These are phyloP conservation scores for Eilema sororculum DNA, from an alignment of 2,888 invertebrate genomes.

Conservation along the genomic window DNA sequence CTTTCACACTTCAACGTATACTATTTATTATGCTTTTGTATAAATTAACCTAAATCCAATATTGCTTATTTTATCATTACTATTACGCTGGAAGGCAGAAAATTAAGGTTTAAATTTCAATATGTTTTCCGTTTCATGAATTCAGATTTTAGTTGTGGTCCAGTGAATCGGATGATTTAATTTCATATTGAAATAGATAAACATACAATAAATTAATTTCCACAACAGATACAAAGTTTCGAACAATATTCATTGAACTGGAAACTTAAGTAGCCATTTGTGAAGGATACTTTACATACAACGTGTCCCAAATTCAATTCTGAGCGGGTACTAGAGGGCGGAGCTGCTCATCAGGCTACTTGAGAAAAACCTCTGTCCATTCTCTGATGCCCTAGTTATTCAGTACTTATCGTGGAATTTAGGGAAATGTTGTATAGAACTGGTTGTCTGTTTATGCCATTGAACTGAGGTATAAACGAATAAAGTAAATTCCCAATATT, in stretches of 20 bases:
- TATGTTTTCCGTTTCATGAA: background rate
- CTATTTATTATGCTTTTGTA: background rate
- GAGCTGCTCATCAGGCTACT: too few relatives aligned
- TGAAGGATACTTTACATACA: background rate
- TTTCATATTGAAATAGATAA: background rate
- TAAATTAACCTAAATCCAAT: conserved; percentile 5
- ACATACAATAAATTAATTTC: background rate
- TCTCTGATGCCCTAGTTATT: too few relatives aligned
- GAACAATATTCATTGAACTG: conserved; percentile 11
- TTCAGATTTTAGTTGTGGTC: background rate
- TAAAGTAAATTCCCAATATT: background rate
- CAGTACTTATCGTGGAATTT: too few relatives aligned
- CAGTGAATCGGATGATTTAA: background rate
- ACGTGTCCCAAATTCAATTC: too few relatives aligned
- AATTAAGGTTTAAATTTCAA: background rate
- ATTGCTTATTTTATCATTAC: background rate
- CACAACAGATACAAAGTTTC: too few relatives aligned
- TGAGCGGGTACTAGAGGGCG: too few relatives aligned
- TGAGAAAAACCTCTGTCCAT: too few relatives aligned
- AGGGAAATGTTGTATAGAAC: too few relatives aligned
- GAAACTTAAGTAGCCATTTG: background rate
- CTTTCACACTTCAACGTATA: too few relatives aligned
- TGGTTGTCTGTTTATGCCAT: too few relatives aligned
- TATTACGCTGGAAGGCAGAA: too few relatives aligned
- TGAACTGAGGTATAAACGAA: too few relatives aligned